Conservation (phyloP, 2,113 vertebrate species). For the Archilochus colubris region DNA sequence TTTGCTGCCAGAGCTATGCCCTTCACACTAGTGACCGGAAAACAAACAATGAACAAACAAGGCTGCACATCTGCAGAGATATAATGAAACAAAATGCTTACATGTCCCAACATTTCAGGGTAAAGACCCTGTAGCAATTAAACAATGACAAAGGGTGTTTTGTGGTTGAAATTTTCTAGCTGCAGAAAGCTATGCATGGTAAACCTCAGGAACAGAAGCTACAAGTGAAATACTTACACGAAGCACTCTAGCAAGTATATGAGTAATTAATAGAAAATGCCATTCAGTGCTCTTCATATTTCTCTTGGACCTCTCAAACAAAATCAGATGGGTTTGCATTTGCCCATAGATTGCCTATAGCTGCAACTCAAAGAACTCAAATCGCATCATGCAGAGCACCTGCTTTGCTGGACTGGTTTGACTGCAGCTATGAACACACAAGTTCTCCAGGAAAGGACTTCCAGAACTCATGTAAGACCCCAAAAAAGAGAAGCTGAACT, state of each 20-base stretch:
- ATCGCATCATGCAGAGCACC: neutral
- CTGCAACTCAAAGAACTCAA: neutral
- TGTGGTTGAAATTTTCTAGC: neutral
- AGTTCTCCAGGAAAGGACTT: neutral
- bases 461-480: neutral
- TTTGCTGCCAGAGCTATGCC: neutral
- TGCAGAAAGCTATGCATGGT: neutral
- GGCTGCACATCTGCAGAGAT: neutral
- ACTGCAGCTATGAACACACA: neutral
- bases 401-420: neutral
- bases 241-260: neutral
- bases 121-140: neutral
- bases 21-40: neutral
- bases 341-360: neutral
- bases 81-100: neutral
- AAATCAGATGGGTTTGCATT: neutral
- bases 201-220: neutral
- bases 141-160: neutral
- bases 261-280: neutral
- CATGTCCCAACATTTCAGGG: neutral
- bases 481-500: neutral
- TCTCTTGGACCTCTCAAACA: neutral
- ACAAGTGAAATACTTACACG: neutral
- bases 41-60: neutral
- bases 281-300: neutral